Base-by-base conservation (phyloP, 2,113 vertebrate genomes). In the Cyanocitta stelleri region DNA sequence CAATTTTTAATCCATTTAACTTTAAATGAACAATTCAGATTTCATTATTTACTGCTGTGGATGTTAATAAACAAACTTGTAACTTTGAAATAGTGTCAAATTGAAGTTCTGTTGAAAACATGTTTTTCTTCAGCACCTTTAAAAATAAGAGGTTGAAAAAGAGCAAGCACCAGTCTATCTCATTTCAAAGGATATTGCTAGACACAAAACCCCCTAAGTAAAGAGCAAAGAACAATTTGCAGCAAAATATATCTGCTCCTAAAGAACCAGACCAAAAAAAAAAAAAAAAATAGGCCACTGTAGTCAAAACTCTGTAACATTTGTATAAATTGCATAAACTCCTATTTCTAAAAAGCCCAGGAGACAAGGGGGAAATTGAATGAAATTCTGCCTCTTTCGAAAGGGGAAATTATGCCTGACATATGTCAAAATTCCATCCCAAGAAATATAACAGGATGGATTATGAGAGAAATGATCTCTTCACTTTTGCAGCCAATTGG, bases 321-420 rank as follows among this genome's bases (percentile, higher is more conserved):
- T 91, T 88, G 18, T 82, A 35, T 72, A 62, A 75, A 87, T 82
- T 80, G 32, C 41, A 73, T 79, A 91, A 94, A 94, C 24, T 82
- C 9, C 1, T 90, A 69, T 72, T 85, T 52, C 78, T 46, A 55
- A 93, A 94, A 90, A 61, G 35, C 62, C 43, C 46, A 68, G 30
- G 76, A 83, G 81, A 43, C 41, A 86, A 69, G 39, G 14, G n/a
- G 68, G 61, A 95, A 96, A 94, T 88, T 43, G 82, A 86, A 88
- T 90, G 29, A 93, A 96, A 90, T 94, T 93, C 75, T 93, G 75
- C 63, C 35, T 88, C 59, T 80, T 85, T 94, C 41, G 51, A 66
- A 95, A 85, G 24, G 77, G 91, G 94, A 97, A 95, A 96, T 93
- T 74, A 84, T 95, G 33, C 80, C 90, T 87, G 95, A 95, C 94